These are phyloP conservation scores for Nibea albiflora DNA, from an alignment of 2,113 vertebrate species.

Conservation along the genomic window DNA sequence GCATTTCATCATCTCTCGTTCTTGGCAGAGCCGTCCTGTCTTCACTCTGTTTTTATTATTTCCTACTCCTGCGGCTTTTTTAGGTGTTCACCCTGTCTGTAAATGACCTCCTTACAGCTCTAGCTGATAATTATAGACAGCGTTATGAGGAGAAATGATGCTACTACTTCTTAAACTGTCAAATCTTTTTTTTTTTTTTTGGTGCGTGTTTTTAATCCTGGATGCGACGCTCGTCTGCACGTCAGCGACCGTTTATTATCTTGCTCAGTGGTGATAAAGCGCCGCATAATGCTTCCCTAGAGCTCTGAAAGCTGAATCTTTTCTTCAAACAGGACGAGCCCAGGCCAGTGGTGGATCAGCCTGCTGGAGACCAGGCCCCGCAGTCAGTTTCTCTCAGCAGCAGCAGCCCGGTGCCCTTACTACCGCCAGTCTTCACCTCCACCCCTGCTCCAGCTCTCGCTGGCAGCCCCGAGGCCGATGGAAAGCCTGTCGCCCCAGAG, in stretches of 20 bases:
- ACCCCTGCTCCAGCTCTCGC: constrained; percentile 35
- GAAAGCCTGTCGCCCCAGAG: constrained; percentile 77
- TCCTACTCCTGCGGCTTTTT: background rate
- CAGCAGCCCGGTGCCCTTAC: constrained; percentile 70
- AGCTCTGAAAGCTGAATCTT: constrained; percentile 2
- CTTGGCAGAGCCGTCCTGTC: background rate
- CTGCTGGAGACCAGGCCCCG: constrained; percentile 83
- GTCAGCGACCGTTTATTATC: background rate
- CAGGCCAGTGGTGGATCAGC: constrained; percentile 82
- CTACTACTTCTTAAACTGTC: background rate
- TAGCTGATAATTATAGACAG: background rate
- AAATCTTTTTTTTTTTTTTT: background rate
- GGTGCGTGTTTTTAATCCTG: background rate
- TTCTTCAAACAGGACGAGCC: constrained; percentile 81
- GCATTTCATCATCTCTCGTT: background rate
- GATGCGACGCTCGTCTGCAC: background rate
- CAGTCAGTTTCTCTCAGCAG: constrained; percentile 80
- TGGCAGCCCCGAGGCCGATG: constrained; percentile 74
- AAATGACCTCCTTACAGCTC: background rate
- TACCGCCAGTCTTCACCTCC: constrained; percentile 55
- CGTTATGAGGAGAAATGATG: background rate
- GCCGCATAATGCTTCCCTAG: background rate
- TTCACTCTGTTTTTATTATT: background rate
- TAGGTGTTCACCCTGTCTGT: background rate
- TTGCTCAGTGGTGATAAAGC: background rate